Conservation (phyloP, 1,140 invertebrate species). For the Lasaia peninsularis region DNA sequence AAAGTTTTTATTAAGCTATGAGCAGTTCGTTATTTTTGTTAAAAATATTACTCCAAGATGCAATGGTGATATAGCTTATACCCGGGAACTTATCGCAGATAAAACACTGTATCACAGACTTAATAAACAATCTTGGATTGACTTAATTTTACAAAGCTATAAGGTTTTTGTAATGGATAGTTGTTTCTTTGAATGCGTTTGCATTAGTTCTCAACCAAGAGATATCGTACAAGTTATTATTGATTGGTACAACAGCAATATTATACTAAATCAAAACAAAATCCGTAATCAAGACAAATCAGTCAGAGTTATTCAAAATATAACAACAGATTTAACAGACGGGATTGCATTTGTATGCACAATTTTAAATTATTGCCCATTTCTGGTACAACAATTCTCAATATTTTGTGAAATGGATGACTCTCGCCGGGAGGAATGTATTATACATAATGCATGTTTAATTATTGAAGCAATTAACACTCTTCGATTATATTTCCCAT, state of each 20-base stretch:
- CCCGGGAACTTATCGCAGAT: conserved; percentile 43
- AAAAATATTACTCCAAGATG: conserved; percentile 48
- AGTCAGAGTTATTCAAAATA: conserved; percentile 47
- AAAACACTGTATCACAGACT: conserved; percentile 49
- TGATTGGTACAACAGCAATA: conserved; percentile 63
- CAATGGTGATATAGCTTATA: conserved; percentile 51
- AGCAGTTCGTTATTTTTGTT: conserved; percentile 54
- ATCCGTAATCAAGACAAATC: conserved; percentile 36
- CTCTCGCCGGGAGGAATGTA: conserved; percentile 28
- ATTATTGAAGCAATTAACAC: conserved; percentile 58
- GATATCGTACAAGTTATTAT: conserved; percentile 48
- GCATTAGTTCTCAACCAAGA: conserved; percentile 48
- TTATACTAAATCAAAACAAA: conserved; percentile 38
- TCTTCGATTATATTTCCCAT: conserved; percentile 57
- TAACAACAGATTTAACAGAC: conserved; percentile 57
- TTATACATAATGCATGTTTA: conserved; percentile 61
- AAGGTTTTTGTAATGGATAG: conserved; percentile 68
- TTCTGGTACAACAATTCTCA: conserved; percentile 49
- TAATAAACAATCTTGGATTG: conserved; percentile 67
- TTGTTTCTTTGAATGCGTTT: conserved; percentile 64
- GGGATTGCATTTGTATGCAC: conserved; percentile 51
- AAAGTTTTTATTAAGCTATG: conserved; percentile 59
- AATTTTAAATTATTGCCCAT: conserved; percentile 58
- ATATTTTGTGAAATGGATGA: conserved; percentile 42
- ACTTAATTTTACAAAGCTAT: conserved; percentile 67